Evolutionary conservation across 2,797 vertebrate genomes (phyloP).

Genomic region (Perodicticus potto): DNA sequence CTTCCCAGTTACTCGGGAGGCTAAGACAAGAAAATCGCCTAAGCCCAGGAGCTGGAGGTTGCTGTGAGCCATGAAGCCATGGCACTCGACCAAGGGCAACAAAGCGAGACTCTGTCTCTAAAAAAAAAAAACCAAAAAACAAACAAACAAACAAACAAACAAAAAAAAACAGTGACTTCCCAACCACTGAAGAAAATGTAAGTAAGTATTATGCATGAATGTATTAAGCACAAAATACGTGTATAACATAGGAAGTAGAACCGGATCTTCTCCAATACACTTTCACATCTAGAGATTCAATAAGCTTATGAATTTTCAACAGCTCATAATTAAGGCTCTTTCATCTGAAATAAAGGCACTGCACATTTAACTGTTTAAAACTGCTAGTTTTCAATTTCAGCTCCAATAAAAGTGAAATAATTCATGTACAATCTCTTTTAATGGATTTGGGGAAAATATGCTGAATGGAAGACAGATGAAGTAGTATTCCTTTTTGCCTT

Average conservation of each 20-base stretch:
- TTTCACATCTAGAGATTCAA: not conserved
- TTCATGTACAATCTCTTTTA: not conserved
- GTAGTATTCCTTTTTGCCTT: not conserved
- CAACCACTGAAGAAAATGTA: not conserved
- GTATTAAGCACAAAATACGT: not conserved
- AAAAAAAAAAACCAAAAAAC: too few species aligned
- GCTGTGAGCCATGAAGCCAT: too few species aligned
- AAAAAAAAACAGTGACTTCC: not conserved
- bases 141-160: too few species aligned
- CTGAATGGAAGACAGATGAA: not conserved
- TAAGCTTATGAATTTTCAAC: not conserved
- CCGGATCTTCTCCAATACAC: not conserved
- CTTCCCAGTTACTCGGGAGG: too few species aligned
- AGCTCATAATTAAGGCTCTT: not conserved
- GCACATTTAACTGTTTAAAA: not conserved
- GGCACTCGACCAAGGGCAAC: too few species aligned
- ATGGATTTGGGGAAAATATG: not conserved
- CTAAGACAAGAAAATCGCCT: too few species aligned
- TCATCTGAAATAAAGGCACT: not conserved
- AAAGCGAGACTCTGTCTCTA: too few species aligned
- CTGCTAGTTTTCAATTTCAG: not conserved
- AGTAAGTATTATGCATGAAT: not conserved
- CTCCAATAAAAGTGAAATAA: not conserved
- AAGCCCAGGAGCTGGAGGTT: too few species aligned
- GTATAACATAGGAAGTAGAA: not conserved